Conservation (phyloP, 2,797 vertebrate genomes). For the Ctenosaura bakeri region DNA sequence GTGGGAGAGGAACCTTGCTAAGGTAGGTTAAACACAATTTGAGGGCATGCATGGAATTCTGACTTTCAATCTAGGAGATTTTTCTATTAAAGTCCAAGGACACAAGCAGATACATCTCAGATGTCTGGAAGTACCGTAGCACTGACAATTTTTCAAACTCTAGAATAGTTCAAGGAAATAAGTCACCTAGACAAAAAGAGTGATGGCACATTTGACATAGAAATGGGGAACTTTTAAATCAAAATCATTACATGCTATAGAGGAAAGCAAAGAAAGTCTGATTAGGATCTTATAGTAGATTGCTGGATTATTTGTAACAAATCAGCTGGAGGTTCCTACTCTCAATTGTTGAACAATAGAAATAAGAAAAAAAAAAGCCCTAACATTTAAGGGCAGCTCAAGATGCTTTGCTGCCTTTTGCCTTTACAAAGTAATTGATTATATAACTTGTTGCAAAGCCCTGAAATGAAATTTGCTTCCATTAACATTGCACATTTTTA, state of each 20-base stretch:
- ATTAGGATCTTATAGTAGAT: not conserved
- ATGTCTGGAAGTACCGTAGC: not conserved
- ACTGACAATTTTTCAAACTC: not conserved
- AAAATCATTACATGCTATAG: not conserved
- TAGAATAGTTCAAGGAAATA: not conserved
- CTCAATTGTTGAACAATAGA: not conserved
- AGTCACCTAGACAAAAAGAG: not conserved
- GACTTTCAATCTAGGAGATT: conserved; percentile 39
- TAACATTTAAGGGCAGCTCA: not conserved
- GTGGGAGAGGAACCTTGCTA: accelerated
- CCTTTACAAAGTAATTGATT: too few species aligned
- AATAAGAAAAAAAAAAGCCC: not conserved
- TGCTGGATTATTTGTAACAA: not conserved
- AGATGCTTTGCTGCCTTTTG: not conserved
- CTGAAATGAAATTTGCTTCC: too few species aligned
- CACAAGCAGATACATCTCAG: not conserved
- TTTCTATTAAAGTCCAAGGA: conserved; percentile 19
- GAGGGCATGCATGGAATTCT: conserved; percentile 30
- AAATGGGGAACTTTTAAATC: not conserved
- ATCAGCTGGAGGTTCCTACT: not conserved
- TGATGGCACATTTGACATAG: not conserved
- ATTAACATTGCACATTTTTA: too few species aligned
- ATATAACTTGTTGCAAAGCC: too few species aligned
- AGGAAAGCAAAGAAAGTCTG: not conserved
- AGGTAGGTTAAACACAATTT: conserved; percentile 35